Conservation (phyloP, 2,797 vertebrate species). For the Phylloscopus collybita region DNA sequence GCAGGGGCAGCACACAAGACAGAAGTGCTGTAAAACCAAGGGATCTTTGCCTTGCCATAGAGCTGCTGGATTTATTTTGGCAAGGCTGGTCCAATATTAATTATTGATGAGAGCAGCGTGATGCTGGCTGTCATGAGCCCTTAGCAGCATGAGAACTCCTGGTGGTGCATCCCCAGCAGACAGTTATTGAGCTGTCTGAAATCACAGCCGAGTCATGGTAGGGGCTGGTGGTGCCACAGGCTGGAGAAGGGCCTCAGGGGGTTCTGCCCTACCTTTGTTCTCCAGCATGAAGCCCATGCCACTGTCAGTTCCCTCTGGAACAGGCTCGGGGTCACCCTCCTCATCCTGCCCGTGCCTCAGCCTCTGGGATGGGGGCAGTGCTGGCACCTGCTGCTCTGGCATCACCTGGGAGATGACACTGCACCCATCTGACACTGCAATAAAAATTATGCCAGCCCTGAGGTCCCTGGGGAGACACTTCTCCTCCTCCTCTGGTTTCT, state of each 20-base stretch:
- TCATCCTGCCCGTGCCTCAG: too few relatives aligned
- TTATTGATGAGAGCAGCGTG: not conserved
- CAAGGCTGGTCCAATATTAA: not conserved
- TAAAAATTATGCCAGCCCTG: not conserved
- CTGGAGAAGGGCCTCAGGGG: not conserved
- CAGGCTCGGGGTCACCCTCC: not conserved
- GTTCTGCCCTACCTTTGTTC: not conserved
- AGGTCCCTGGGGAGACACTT: not conserved
- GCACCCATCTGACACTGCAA: not conserved
- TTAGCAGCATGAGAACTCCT: not conserved
- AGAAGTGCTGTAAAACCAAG: not conserved
- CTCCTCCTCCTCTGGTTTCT: conserved; percentile 5
- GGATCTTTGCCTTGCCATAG: not conserved
- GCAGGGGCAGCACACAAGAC: not conserved
- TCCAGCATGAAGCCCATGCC: not conserved
- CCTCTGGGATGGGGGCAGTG: not conserved
- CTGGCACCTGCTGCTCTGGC: not conserved
- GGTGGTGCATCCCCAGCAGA: not conserved
- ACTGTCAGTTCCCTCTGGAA: not conserved
- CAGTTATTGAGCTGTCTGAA: not conserved
- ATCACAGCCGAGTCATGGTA: not conserved
- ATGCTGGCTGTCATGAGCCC: fast-evolving
- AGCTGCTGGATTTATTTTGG: not conserved
- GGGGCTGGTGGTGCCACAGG: not conserved
- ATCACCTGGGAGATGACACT: not conserved